phyloP scores from a whole-genome alignment of 1,140 invertebrate species.

The Gryon sp. region DNA sequence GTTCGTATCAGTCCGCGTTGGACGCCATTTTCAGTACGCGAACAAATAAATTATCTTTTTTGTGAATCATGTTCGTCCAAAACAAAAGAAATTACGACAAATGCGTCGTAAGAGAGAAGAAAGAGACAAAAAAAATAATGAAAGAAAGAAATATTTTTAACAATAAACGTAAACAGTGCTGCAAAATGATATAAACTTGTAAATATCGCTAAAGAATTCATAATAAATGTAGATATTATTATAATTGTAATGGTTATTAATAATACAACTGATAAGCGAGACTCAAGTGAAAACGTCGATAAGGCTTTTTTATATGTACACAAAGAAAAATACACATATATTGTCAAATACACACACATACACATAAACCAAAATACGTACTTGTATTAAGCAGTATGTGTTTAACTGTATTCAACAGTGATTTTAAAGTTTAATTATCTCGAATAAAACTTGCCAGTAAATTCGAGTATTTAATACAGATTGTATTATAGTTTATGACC shows the following conservation, averaged over 20 bases:
- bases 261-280: constrained; percentile 63
- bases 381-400: constrained; percentile 54
- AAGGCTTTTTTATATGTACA: constrained; percentile 77
- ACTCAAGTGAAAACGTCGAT: constrained; percentile 74
- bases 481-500: constrained; percentile 57
- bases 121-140: constrained; percentile 61
- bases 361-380: constrained; percentile 51
- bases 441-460: constrained; percentile 37
- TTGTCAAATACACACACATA: constrained; percentile 49
- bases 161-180: constrained; percentile 62
- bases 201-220: constrained; percentile 74
- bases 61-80: constrained; percentile 64
- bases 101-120: constrained; percentile 50
- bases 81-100: constrained; percentile 35
- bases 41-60: constrained; percentile 54
- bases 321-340: constrained; percentile 48
- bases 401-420: constrained; percentile 54
- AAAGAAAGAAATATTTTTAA: constrained; percentile 76
- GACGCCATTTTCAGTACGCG: constrained; percentile 38
- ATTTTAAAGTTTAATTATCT: constrained; percentile 54
- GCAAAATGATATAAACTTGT: constrained; percentile 68
- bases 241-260: constrained; percentile 66
- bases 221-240: constrained; percentile 74
- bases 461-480: constrained; percentile 57
- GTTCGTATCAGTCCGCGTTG: constrained; percentile 36